Evolutionary conservation across 2,113 vertebrate genomes (phyloP), one percentile per base, ranked within the genome.

Genomic region (Petroica traversi): DNA sequence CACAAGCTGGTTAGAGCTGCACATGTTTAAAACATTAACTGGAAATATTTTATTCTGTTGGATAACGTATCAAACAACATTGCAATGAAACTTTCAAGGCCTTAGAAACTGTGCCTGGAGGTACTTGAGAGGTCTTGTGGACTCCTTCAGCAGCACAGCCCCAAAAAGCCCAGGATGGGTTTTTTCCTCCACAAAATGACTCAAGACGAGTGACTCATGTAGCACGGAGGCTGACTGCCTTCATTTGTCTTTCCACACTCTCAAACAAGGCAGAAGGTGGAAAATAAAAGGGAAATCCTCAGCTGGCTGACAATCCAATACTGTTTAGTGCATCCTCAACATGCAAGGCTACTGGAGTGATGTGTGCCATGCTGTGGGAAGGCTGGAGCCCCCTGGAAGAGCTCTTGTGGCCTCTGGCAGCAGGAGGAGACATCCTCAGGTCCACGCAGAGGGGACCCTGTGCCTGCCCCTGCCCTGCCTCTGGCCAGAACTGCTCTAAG

Each of bases 31-130:
- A 97, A 96, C 82, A 95, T 96, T 83, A 71, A 94, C 55, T 57
- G 79, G 90, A 93, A 94, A 96, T 96, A 85, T 94, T 96, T 96
- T 92, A 96, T 96, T 96, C 94, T 84, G 72, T 96, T 96, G 95
- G 94, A 96, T 94, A 96, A 75, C 31, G 2, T 93, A 97, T 93
- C 96, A 97, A 96, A 94, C 89, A 94, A 94, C 85, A 63, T 5
- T 26, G 92, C 51, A 73, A 88, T 61, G 75, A 95, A 95, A 95
- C 79, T 96, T 96, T 81, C 78, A 96, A 88, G 92, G 82, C 85
- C 82, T 95, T 67, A 14, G 92, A 88, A 95, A 84, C 40, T 77
- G 64, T 77, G 94, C 88, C 90, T 86, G 90, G 63, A 92, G 90
- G 85, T 90, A 92, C 75, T 57, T 24, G 63, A 80, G 88, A 80